Base-by-base conservation (phyloP, 2,113 vertebrate species). In the Oreotrochilus melanogaster region DNA sequence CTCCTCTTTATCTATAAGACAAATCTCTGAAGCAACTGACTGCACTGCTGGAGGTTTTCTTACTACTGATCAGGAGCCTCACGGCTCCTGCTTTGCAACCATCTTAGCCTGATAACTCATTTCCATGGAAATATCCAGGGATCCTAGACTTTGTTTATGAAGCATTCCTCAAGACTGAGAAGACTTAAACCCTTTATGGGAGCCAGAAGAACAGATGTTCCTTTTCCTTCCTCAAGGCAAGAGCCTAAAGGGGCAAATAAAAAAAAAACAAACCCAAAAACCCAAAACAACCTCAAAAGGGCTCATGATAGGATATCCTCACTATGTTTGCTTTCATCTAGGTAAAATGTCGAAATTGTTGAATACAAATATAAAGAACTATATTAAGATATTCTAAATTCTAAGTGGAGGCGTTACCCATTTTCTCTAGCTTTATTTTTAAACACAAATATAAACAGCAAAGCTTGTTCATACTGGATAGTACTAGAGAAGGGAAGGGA, bases 91-190 rank as follows among this genome's bases (percentile, higher is more conserved):
- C 35, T 92, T 47, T 86, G 56, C 53, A 84, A 28, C 73, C 62
- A 43, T 67, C 33, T 35, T 47, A 78, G 47, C 78, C 61, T 70
- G 87, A 73, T 90, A 84, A 75, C 70, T 96, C 87, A 92, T 43
- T 82, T 95, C 95, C 91, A 67, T 96, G 94, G 93, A 95, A 97
- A 96, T 84, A 94, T 93, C 51, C 89, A 96, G 81, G 89, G 93
- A 97, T 95, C 92, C 96, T 93, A 88, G 82, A n/a, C 53, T 95
- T 97, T 97, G 93, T 97, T 98, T 97, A 95, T 74, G 64, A 72
- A 97, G 88, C 11, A 27, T 76, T 95, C 81, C 95, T 97, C 74
- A 94, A 92, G 80, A 96, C 92, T 94, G 96, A 84, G 92, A 96
- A 96, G 93, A 61, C 86, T 97, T 95, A 97, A 96, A 76, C 65